Evolutionary conservation across 2,113 vertebrate genomes (phyloP).

Genomic region (Nothoprocta perdicaria): DNA sequence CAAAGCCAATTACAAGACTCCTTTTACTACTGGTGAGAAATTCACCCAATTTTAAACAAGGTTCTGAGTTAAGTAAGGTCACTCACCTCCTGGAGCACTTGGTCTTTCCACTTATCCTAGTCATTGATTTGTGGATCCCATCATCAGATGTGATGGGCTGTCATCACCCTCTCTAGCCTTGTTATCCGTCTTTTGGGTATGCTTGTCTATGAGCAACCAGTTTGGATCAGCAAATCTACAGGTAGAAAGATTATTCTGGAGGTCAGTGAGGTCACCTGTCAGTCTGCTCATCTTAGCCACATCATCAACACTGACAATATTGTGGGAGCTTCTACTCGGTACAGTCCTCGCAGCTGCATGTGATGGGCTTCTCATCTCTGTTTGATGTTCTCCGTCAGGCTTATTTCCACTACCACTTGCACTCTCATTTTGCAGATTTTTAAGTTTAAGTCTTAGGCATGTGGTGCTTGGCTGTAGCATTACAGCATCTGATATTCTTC

Average conservation of each 20-base stretch:
- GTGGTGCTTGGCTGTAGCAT: neutral
- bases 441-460: neutral
- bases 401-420: neutral
- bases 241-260: neutral
- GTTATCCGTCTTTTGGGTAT: neutral
- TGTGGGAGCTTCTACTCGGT: neutral
- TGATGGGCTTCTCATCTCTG: neutral
- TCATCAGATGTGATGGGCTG: neutral
- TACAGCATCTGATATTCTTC: neutral
- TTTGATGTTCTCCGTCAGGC: neutral
- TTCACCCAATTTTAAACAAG: neutral
- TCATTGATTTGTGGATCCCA: too few relatives aligned
- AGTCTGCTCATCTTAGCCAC: neutral
- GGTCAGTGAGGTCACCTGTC: neutral
- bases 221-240: neutral
- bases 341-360: neutral
- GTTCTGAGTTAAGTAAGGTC: neutral
- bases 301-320: fast-evolving
- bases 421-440: neutral
- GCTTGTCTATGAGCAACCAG: neutral
- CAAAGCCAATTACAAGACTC: neutral
- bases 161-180: neutral
- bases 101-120: neutral
- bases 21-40: neutral
- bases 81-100: neutral